Conservation (phyloP, 1,140 invertebrate genomes). For the Mactra quadrangularis region DNA sequence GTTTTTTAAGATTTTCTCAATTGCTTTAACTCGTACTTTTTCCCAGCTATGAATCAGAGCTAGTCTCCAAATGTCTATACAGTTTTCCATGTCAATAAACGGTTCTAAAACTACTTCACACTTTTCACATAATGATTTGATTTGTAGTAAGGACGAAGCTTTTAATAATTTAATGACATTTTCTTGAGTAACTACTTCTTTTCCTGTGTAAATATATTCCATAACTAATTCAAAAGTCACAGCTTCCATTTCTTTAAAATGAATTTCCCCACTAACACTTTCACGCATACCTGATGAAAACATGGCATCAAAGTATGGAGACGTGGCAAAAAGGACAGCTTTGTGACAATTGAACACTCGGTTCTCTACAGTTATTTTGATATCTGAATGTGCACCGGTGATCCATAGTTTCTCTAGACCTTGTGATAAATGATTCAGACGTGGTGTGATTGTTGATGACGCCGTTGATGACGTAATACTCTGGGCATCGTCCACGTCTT, state of each 20-base stretch:
- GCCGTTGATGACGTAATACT: slow-evolving; percentile 36
- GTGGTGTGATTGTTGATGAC: not conserved
- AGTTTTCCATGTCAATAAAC: slow-evolving; percentile 72
- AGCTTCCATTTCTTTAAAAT: slow-evolving; percentile 75
- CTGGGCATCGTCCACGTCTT: slow-evolving; percentile 19
- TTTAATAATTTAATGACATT: slow-evolving; percentile 77
- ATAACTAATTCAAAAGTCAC: slow-evolving; percentile 74
- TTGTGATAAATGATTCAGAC: slow-evolving; percentile 46
- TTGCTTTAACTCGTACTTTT: slow-evolving; percentile 69
- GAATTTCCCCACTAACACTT: slow-evolving; percentile 75
- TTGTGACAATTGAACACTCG: slow-evolving; percentile 71
- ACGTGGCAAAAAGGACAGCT: slow-evolving; percentile 69
- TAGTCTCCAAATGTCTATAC: slow-evolving; percentile 75
- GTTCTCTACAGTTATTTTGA: slow-evolving; percentile 63
- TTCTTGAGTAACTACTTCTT: slow-evolving; percentile 68
- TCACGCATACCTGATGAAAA: slow-evolving; percentile 79
- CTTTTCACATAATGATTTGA: slow-evolving; percentile 74
- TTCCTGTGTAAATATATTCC: slow-evolving; percentile 76
- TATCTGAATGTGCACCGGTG: slow-evolving; percentile 67
- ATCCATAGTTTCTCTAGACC: slow-evolving; percentile 57
- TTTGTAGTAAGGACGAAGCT: slow-evolving; percentile 74
- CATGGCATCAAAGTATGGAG: slow-evolving; percentile 78
- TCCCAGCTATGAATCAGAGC: slow-evolving; percentile 72
- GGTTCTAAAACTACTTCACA: slow-evolving; percentile 75
- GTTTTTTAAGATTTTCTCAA: slow-evolving; percentile 69